phyloP scores from a whole-genome alignment of 2,113 vertebrate genomes.

The Carassius auratus region DNA sequence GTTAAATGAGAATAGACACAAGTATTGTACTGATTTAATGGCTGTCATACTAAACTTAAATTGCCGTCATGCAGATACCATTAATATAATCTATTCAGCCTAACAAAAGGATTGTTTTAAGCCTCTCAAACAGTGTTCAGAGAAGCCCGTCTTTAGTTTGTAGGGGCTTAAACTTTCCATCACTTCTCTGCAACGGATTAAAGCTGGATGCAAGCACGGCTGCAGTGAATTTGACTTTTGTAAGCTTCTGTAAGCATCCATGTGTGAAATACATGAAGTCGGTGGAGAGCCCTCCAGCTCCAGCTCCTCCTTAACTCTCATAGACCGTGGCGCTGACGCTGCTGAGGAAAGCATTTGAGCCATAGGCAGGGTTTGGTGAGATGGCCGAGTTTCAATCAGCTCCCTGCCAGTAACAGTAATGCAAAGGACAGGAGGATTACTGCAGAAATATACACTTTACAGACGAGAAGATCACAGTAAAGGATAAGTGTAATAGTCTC shows the following conservation, averaged over 20 bases:
- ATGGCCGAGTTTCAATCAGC: slow-evolving; percentile 65
- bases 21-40: background rate
- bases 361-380: slow-evolving; percentile 49
- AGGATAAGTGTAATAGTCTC: background rate
- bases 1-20: background rate
- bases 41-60: slow-evolving; percentile 9
- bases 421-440: background rate
- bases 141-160: slow-evolving; percentile 27
- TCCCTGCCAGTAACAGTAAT: slow-evolving; percentile 63
- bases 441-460: background rate
- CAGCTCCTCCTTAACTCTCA: slow-evolving; percentile 50
- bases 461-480: background rate
- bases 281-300: slow-evolving; percentile 48
- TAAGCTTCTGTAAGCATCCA: slow-evolving; percentile 56
- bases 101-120: slow-evolving; percentile 33
- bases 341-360: slow-evolving; percentile 53
- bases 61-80: background rate
- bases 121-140: background rate
- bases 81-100: slow-evolving; percentile 8
- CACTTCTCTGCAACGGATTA: slow-evolving; percentile 49
- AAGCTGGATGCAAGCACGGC: slow-evolving; percentile 56
- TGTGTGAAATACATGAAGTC: slow-evolving; percentile 64
- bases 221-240: slow-evolving; percentile 61
- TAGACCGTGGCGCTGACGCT: slow-evolving; percentile 53
- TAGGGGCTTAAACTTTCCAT: slow-evolving; percentile 29